These are phyloP conservation scores for Scelioninae gen. 2 DNA, from an alignment of 2,888 invertebrate genomes.

Conservation along the genomic window DNA sequence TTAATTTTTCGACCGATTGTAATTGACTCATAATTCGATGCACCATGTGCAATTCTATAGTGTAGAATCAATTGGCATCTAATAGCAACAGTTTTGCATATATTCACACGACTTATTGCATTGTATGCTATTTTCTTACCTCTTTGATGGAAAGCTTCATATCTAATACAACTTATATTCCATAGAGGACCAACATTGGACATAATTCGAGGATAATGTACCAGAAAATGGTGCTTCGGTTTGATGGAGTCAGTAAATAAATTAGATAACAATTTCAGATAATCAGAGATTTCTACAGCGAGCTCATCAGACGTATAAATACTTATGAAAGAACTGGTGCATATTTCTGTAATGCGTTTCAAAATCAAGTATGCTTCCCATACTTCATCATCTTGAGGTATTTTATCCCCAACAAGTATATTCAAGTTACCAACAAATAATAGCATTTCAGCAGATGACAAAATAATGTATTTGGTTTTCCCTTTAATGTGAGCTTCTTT, in stretches of 20 bases:
- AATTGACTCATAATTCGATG: neutral
- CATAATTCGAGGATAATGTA: slow-evolving; percentile 29
- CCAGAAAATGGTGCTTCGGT: slow-evolving; percentile 25
- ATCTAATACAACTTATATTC: slow-evolving; percentile 55
- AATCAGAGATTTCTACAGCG: too few species aligned
- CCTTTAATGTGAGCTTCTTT: slow-evolving; percentile 28
- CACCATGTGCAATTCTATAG: neutral
- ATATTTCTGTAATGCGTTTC: too few species aligned
- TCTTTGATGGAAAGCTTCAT: slow-evolving; percentile 53
- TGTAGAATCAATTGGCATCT: slow-evolving; percentile 39
- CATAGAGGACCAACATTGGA: slow-evolving; percentile 52
- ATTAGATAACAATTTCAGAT: slow-evolving; percentile 9
- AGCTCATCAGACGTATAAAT: too few species aligned
- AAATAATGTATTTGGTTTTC: slow-evolving; percentile 39
- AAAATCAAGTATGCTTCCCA: too few species aligned
- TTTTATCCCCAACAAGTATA: slow-evolving; percentile 46
- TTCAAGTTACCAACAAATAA: slow-evolving; percentile 44
- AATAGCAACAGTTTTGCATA: slow-evolving; percentile 48
- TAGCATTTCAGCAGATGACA: slow-evolving; percentile 58
- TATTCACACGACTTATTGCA: slow-evolving; percentile 47
- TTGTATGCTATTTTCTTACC: slow-evolving; percentile 33
- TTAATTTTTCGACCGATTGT: neutral
- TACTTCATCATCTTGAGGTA: too few species aligned
- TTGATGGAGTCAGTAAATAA: slow-evolving; percentile 20
- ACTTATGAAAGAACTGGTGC: too few species aligned